Evolutionary conservation across 2,113 vertebrate species (phyloP).

Genomic region (Mustela nigripes): DNA sequence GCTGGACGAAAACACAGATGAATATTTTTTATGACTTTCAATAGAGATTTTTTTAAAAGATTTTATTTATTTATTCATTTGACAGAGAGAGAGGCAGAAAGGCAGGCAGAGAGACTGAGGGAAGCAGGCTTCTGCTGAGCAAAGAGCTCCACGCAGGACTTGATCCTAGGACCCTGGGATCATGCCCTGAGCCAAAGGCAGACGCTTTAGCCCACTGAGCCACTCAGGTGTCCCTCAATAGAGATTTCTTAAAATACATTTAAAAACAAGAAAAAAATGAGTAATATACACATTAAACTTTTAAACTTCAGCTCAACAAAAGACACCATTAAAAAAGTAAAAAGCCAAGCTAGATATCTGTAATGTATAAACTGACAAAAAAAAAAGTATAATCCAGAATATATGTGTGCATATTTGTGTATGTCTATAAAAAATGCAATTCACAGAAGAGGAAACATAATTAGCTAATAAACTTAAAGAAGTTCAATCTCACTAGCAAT

Average conservation of each 20-base stretch:
- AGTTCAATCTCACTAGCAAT: neutral
- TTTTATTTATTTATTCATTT: too few species aligned
- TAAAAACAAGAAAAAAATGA: neutral
- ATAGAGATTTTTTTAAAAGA: neutral
- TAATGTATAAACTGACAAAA: conserved; percentile 8
- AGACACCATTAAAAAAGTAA: neutral
- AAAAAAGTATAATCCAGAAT: neutral
- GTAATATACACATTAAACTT: neutral
- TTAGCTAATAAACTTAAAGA: conserved; percentile 8
- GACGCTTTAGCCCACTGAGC: too few species aligned
- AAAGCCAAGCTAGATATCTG: neutral
- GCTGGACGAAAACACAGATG: neutral
- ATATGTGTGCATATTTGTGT: neutral
- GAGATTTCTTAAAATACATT: conserved; percentile 4
- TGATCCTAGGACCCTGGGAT: too few species aligned
- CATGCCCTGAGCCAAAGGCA: too few species aligned
- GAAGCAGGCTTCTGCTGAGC: too few species aligned
- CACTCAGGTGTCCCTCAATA: neutral
- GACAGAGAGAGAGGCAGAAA: too few species aligned
- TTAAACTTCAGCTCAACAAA: neutral
- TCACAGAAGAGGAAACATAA: neutral
- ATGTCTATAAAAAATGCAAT: neutral
- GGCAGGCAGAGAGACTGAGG: too few species aligned
- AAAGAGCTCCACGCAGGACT: too few species aligned
- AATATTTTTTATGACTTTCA: neutral